Conservation (phyloP, 2,113 vertebrate genomes). For the Sinocyclocheilus grahami region DNA sequence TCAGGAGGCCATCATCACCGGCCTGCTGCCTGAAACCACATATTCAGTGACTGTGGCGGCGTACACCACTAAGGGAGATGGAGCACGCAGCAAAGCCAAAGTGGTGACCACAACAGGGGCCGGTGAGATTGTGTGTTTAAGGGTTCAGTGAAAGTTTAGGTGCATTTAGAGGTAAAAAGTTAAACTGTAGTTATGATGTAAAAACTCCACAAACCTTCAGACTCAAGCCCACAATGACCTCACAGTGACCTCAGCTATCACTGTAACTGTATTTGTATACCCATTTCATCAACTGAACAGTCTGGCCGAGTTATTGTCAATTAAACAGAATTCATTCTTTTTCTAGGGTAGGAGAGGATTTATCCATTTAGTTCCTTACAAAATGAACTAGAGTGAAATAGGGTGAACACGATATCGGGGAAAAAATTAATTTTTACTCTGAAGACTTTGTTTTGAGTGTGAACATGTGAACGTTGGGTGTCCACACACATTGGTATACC, state of each 20-base stretch:
- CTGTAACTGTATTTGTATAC: too few species aligned
- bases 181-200: background rate
- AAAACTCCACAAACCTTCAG: background rate
- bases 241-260: too few species aligned
- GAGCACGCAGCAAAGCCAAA: conserved; percentile 91
- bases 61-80: conserved; percentile 92
- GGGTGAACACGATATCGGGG: too few species aligned
- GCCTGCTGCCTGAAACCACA: conserved; percentile 89
- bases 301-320: too few species aligned
- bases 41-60: conserved; percentile 92
- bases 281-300: too few species aligned
- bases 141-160: conserved; percentile 34
- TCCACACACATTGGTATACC: background rate
- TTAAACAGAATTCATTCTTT: too few species aligned
- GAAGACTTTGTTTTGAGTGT: too few species aligned
- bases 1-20: conserved; percentile 84
- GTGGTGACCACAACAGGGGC: conserved; percentile 91
- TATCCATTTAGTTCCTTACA: too few species aligned
- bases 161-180: background rate
- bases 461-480: background rate
- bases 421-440: too few species aligned
- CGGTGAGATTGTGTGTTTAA: conserved; percentile 68
- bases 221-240: too few species aligned
- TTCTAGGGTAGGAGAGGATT: too few species aligned
- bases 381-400: too few species aligned